Evolutionary conservation across 2,113 vertebrate genomes (phyloP), one percentile per base, ranked within the genome.

Genomic region (Stictonetta naevosa): DNA sequence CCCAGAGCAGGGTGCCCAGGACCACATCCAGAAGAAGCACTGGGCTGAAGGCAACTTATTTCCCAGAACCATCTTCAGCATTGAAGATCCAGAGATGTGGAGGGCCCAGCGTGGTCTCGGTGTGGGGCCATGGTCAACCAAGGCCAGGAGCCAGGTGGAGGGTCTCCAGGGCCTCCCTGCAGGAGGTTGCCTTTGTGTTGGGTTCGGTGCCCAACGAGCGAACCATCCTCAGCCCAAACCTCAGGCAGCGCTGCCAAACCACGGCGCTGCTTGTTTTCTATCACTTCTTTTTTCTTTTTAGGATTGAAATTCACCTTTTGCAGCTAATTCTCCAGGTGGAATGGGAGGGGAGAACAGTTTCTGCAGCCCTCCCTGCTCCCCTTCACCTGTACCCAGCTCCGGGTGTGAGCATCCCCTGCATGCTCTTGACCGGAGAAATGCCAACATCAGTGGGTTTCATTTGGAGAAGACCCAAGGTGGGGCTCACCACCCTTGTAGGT

Each of bases 51-150:
- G 44, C 59, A 42, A 28, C 31, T 28, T 0, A n/a, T 52, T 72
- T 71, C 13, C 40, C 58, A 33, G 66, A 40, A 66, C 13, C 26
- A 15, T 26, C 59, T 2, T 6, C 60, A 36, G 48, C 6, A 11
- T 26, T 2, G 10, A 52, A 31, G 67, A 19, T 11, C 36, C 6
- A 38, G 36, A 28, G 62, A 64, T 29, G 11, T 26, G 38, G 62
- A 13, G 26, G 28, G 38, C 62, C 28, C 21, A 7, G 64, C 1
- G 1, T 22, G 68, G n/a, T 46, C 26, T 80, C n/a, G 13, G 1
- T 4, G 8, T 1, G 5, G 48, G 36, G 11, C 26, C 67, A 59
- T 0, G 0, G 5, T 6, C 0, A 0, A 16, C 3, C 0, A 3
- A 26, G 26, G 50, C 56, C 0, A 1, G 12, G 20, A 85, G 34